Conservation (phyloP, 2,113 vertebrate species). For the Aldabrachelys gigantea region DNA sequence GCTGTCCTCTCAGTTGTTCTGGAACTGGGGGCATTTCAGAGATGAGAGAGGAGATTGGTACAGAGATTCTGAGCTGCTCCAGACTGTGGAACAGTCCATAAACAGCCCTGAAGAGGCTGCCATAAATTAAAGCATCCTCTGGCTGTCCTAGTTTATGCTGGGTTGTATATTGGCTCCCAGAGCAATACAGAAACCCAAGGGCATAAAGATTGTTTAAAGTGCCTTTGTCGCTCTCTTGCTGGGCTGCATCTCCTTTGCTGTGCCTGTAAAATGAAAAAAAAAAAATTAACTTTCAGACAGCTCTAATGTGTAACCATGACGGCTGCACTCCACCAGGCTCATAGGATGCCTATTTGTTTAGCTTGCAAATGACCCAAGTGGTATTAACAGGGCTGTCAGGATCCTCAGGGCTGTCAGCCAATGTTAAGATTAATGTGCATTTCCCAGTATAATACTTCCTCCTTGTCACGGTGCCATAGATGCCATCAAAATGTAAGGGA, state of each 20-base stretch:
- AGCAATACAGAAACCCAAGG: slow-evolving; percentile 6
- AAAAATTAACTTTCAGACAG: background rate
- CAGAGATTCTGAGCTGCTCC: background rate
- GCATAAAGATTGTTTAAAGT: slow-evolving; percentile 33
- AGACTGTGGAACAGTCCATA: background rate
- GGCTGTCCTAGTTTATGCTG: rapidly evolving
- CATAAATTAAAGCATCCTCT: rapidly evolving
- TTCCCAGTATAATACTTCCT: background rate
- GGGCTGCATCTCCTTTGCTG: background rate
- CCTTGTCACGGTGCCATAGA: background rate
- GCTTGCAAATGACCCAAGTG: background rate
- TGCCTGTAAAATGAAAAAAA: background rate
- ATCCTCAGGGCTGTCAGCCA: background rate
- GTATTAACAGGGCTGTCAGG: background rate
- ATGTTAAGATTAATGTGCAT: background rate
- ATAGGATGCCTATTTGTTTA: background rate
- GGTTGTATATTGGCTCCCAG: background rate
- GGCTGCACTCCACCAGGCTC: rapidly evolving
- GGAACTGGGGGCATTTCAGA: background rate
- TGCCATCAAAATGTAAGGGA: background rate
- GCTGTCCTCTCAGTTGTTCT: background rate
- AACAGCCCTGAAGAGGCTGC: background rate
- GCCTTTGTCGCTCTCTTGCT: slow-evolving; percentile 38
- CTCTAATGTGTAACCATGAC: background rate
- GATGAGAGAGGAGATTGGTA: background rate